Evolutionary conservation across 2,797 vertebrate species (phyloP).

Genomic region (Artibeus lituratus): DNA sequence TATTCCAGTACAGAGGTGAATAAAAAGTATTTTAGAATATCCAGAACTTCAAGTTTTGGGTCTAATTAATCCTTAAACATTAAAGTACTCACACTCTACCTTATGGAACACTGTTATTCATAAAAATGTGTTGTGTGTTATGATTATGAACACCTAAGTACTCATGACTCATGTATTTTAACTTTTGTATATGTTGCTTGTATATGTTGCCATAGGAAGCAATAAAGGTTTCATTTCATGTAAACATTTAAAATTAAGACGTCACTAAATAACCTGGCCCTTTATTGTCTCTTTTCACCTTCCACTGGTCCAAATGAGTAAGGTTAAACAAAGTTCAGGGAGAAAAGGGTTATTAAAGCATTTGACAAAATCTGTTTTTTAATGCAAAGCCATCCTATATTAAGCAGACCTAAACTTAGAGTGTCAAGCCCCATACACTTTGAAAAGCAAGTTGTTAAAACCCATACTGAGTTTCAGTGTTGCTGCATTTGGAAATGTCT

Average conservation of each 20-base stretch:
- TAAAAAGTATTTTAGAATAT: not conserved
- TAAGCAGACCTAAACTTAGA: constrained; percentile 64
- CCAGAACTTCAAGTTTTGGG: not conserved
- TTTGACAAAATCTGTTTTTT: constrained; percentile 49
- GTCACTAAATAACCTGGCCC: not conserved
- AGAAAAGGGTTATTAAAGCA: constrained; percentile 26
- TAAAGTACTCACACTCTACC: not conserved
- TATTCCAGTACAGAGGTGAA: not conserved
- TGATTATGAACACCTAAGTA: constrained; percentile 26
- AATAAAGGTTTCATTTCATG: constrained; percentile 24
- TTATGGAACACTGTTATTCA: not conserved
- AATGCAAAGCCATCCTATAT: constrained; percentile 57
- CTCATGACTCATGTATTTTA: constrained; percentile 25
- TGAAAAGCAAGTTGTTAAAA: constrained; percentile 53
- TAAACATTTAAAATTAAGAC: constrained; percentile 31
- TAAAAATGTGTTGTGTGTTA: not conserved
- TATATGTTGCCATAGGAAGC: not conserved
- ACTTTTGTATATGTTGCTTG: not conserved
- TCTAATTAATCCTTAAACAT: constrained; percentile 29
- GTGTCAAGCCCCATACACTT: constrained; percentile 35
- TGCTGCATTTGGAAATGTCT: constrained; percentile 32
- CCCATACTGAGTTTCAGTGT: constrained; percentile 43
- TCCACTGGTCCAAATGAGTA: constrained; percentile 29
- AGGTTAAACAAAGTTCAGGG: not conserved
- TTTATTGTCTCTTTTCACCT: not conserved